Conservation (phyloP, 2,888 invertebrate genomes). For the Callosobruchus maculatus region DNA sequence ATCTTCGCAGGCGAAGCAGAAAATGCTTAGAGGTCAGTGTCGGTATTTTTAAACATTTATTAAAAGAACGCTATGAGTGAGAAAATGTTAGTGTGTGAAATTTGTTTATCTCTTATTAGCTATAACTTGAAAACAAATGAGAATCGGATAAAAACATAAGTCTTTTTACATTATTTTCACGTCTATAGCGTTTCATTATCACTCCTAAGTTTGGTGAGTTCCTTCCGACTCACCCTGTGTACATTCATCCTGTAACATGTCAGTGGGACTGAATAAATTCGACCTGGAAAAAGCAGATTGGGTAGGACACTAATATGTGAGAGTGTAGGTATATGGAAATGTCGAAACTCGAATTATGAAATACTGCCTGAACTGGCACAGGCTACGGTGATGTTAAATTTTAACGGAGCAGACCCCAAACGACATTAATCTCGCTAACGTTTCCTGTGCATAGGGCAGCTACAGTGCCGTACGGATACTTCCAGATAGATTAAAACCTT, state of each 20-base stretch:
- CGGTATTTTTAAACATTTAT: too few species aligned
- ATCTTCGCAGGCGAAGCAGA: too few species aligned
- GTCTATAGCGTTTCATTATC: too few species aligned
- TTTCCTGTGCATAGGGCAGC: slow-evolving; percentile 29
- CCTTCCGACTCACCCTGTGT: not conserved
- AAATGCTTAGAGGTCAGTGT: too few species aligned
- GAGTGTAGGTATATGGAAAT: not conserved
- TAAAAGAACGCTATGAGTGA: too few species aligned
- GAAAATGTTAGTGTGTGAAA: too few species aligned
- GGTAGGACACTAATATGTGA: not conserved
- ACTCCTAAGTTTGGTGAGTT: too few species aligned
- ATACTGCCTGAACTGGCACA: slow-evolving; percentile 1
- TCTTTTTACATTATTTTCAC: too few species aligned
- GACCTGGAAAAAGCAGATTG: not conserved
- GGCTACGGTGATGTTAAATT: slow-evolving; percentile 17
- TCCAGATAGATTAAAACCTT: too few species aligned
- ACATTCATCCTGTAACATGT: not conserved
- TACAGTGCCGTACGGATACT: not conserved
- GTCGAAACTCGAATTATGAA: slow-evolving; percentile 15
- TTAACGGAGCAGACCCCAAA: slow-evolving; percentile 31
- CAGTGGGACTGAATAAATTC: not conserved
- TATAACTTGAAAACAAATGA: too few species aligned
- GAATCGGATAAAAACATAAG: too few species aligned
- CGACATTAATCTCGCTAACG: slow-evolving; percentile 38
- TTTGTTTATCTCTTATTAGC: too few species aligned